phyloP scores from a whole-genome alignment of 2,888 invertebrate species.

The Synergus japonicus region DNA sequence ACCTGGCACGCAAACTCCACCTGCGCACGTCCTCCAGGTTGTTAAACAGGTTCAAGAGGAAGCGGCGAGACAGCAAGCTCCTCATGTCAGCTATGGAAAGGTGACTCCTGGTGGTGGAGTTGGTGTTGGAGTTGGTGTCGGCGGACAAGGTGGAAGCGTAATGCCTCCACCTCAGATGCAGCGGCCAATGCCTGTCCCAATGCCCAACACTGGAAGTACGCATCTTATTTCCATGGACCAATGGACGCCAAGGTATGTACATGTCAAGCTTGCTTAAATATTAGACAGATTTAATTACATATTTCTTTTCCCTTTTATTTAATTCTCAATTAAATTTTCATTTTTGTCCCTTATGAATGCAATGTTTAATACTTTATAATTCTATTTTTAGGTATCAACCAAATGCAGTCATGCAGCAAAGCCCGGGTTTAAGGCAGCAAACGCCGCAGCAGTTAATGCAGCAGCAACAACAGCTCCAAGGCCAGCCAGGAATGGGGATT shows the following conservation, averaged over 20 bases:
- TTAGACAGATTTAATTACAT: too few species aligned
- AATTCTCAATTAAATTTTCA: too few species aligned
- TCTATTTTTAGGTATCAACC: slow-evolving; percentile 70
- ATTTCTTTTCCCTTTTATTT: too few species aligned
- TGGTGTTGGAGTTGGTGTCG: slow-evolving; percentile 75
- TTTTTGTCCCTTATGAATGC: background rate
- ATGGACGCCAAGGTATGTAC: slow-evolving; percentile 74
- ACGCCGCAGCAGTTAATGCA: slow-evolving; percentile 79
- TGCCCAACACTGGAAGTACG: slow-evolving; percentile 77
- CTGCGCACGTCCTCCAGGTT: slow-evolving; percentile 90
- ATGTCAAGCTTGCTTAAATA: slow-evolving; percentile 32
- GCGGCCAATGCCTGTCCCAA: slow-evolving; percentile 77
- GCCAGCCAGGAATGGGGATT: slow-evolving; percentile 71
- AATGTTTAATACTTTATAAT: background rate
- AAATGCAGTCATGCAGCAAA: slow-evolving; percentile 76
- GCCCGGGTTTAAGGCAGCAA: slow-evolving; percentile 73
- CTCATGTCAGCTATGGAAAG: slow-evolving; percentile 88
- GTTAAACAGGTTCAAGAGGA: slow-evolving; percentile 94
- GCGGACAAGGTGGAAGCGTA: slow-evolving; percentile 76
- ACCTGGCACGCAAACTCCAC: slow-evolving; percentile 86
- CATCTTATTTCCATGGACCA: slow-evolving; percentile 78
- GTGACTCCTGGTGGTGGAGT: slow-evolving; percentile 79
- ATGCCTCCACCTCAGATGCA: slow-evolving; percentile 82
- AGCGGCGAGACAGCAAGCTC: slow-evolving; percentile 92
- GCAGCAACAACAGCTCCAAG: slow-evolving; percentile 78